Percentiles rank a stretch among this genome's conserved stretches.
These are phyloP conservation scores for Glyphotaelius pellucidus DNA, from an alignment of 2,888 invertebrate species.

Conservation along the genomic window DNA sequence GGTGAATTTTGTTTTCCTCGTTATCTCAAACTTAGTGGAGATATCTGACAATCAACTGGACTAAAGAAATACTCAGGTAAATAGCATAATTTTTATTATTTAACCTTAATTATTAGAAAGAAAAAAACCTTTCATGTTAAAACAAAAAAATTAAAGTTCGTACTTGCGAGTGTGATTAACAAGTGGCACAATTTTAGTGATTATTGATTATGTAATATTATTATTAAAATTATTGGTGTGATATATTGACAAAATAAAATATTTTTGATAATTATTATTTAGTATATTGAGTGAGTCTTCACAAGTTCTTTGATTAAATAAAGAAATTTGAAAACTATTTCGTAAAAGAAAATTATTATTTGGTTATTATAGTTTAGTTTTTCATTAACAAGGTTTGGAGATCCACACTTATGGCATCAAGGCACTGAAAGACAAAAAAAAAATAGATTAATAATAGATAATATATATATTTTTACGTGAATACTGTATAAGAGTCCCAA, in stretches of 20 bases:
- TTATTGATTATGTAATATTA: not conserved
- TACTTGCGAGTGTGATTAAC: not conserved
- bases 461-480: not conserved
- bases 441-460: not conserved
- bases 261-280: not conserved
- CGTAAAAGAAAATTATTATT: not conserved
- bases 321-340: not conserved
- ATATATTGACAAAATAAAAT: not conserved
- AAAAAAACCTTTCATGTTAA: not conserved
- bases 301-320: not conserved
- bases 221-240: not conserved
- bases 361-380: not conserved
- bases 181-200: not conserved
- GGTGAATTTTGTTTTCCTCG: too few species aligned
- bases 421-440: not conserved
- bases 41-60: too few species aligned
- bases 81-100: not conserved
- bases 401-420: not conserved
- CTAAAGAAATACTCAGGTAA: not conserved
- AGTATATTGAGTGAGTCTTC: not conserved
- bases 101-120: not conserved
- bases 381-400: not conserved
- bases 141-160: not conserved
- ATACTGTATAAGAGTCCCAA: not conserved
- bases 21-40: too few species aligned